Conservation (phyloP, 2,888 invertebrate species). For the Frankliniella intonsa region DNA sequence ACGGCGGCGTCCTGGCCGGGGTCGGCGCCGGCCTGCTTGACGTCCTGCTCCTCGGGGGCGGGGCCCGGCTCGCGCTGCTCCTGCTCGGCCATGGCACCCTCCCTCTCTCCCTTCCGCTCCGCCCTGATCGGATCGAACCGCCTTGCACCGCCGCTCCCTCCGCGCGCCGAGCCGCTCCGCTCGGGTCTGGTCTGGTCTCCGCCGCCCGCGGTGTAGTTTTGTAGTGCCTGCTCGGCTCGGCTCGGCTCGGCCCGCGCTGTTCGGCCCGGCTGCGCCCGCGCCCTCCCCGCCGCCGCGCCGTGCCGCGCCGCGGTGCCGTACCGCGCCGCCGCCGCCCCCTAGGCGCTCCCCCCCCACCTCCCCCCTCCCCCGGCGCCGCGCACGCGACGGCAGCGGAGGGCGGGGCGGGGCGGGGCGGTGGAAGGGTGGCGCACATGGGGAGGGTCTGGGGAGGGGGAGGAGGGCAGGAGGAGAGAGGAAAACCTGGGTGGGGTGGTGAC, state of each 20-base stretch:
- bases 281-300: neutral
- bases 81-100: too few relatives aligned
- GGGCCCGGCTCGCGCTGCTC: too few relatives aligned
- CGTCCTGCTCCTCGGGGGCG: neutral
- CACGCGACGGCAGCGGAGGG: neutral
- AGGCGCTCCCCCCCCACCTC: neutral
- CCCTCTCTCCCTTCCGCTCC: neutral
- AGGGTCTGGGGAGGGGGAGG: too few relatives aligned
- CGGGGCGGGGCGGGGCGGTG: neutral
- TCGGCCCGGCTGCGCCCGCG: neutral
- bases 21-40: neutral
- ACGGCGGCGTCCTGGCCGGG: neutral
- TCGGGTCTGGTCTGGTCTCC: neutral
- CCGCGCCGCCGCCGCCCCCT: neutral
- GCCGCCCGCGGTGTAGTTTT: neutral
- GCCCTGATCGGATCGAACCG: slow-evolving; percentile 10
- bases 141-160: neutral
- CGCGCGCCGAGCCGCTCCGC: neutral
- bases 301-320: neutral
- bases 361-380: too few relatives aligned
- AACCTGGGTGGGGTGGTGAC: too few relatives aligned
- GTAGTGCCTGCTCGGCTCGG: neutral
- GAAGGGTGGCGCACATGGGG: too few relatives aligned
- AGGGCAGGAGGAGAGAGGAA: too few relatives aligned
- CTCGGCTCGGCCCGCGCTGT: neutral